These are phyloP conservation scores for Epinotia nisella DNA, from an alignment of 2,888 invertebrate species.

Conservation along the genomic window DNA sequence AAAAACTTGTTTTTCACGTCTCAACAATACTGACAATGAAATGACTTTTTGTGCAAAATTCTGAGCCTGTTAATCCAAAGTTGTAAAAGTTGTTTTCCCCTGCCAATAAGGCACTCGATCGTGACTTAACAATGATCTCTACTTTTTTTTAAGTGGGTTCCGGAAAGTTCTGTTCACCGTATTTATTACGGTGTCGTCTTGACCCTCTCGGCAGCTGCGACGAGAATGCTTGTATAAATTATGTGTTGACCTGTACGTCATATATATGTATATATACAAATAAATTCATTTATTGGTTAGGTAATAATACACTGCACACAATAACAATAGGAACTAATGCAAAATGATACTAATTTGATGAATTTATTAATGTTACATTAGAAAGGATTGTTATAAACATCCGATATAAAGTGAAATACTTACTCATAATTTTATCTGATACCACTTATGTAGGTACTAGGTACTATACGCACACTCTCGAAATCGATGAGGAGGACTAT, in stretches of 20 bases:
- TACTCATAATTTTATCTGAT: too few relatives aligned
- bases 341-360: too few relatives aligned
- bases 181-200: constrained; percentile 26
- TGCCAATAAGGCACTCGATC: constrained; percentile 33
- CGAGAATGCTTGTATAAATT: constrained; percentile 3
- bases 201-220: constrained; percentile 10
- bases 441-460: too few relatives aligned
- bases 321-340: too few relatives aligned
- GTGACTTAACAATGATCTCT: constrained; percentile 40
- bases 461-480: too few relatives aligned
- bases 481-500: too few relatives aligned
- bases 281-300: too few relatives aligned
- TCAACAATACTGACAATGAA: constrained; percentile 11
- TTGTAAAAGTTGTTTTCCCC: constrained; percentile 33
- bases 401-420: too few relatives aligned
- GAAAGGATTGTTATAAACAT: too few relatives aligned
- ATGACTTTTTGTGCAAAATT: constrained; percentile 21
- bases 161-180: constrained; percentile 7
- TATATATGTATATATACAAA: background rate
- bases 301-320: too few relatives aligned
- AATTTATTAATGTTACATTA: too few relatives aligned
- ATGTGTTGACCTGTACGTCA: background rate
- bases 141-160: constrained; percentile 24
- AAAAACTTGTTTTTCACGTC: constrained; percentile 26
- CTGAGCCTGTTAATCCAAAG: constrained; percentile 10